phyloP scores from a whole-genome alignment of 1,140 invertebrate species.

The Ceratina japonica region DNA sequence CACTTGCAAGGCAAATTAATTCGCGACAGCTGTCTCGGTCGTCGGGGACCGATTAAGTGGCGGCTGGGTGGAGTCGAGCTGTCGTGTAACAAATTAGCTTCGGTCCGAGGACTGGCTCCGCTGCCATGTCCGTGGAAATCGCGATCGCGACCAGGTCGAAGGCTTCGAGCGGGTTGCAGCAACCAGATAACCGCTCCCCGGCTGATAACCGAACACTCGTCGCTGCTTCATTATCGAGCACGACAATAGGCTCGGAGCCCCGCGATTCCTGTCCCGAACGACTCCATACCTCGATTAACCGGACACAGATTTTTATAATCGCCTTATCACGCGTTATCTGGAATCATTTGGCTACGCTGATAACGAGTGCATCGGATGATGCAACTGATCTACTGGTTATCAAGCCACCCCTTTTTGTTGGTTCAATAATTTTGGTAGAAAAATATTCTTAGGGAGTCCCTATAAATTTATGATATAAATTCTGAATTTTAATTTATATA shows the following conservation, averaged over 20 bases:
- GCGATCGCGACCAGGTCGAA: slow-evolving; percentile 5
- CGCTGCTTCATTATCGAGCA: slow-evolving; percentile 33
- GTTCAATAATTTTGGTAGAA: not conserved
- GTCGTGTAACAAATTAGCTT: slow-evolving; percentile 58
- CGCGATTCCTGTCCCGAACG: slow-evolving; percentile 18
- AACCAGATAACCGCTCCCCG: slow-evolving; percentile 22
- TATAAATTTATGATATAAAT: too few relatives aligned
- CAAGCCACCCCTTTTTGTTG: not conserved
- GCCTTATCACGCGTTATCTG: slow-evolving; percentile 8
- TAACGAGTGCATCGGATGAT: slow-evolving; percentile 1
- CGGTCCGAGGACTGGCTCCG: slow-evolving; percentile 7
- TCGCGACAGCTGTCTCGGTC: slow-evolving; percentile 72
- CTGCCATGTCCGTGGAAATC: slow-evolving; percentile 1
- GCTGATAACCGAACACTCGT: slow-evolving; percentile 31
- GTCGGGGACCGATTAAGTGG: slow-evolving; percentile 61
- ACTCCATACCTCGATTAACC: slow-evolving; percentile 24
- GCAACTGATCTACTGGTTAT: not conserved
- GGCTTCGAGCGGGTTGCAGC: not conserved
- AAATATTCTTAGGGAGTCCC: not conserved
- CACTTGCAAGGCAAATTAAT: slow-evolving; percentile 72
- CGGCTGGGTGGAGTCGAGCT: slow-evolving; percentile 37
- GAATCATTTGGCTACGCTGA: not conserved
- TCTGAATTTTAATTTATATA: too few relatives aligned
- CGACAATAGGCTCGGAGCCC: slow-evolving; percentile 40
- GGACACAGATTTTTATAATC: slow-evolving; percentile 30